phyloP scores from a whole-genome alignment of 2,888 invertebrate species.

The Euplagia quadripunctaria region DNA sequence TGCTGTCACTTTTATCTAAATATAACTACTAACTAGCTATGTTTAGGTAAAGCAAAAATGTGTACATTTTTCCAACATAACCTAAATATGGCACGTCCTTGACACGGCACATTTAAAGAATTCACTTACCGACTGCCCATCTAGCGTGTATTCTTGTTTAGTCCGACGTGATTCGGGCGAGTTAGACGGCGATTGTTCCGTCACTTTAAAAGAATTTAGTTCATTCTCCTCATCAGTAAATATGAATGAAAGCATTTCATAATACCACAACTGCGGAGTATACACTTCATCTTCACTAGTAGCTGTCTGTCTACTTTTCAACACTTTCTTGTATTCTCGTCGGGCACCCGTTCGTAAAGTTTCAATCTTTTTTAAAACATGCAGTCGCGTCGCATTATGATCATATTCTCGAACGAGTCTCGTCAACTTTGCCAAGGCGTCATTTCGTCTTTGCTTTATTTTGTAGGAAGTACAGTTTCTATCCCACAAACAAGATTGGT shows the following conservation, averaged over 20 bases:
- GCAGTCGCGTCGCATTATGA: conserved; percentile 74
- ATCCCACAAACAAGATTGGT: conserved; percentile 75
- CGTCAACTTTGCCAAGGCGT: conserved; percentile 74
- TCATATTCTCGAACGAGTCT: conserved; percentile 74
- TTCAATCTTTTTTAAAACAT: conserved; percentile 79
- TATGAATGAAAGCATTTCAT: conserved; percentile 71
- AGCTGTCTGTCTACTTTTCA: conserved; percentile 63
- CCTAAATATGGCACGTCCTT: not conserved
- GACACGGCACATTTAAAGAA: not conserved
- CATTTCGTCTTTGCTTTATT: conserved; percentile 69
- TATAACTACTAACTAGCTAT: too few relatives aligned
- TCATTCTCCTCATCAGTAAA: conserved; percentile 57
- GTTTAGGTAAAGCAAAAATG: too few relatives aligned
- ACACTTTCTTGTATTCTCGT: conserved; percentile 72
- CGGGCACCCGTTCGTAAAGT: conserved; percentile 79
- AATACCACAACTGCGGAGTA: conserved; percentile 77
- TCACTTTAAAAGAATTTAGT: conserved; percentile 35
- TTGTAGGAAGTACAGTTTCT: conserved; percentile 67
- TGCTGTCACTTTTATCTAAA: too few relatives aligned
- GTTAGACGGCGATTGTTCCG: conserved; percentile 17
- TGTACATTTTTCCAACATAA: not conserved
- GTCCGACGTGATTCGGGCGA: not conserved
- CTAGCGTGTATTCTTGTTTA: not conserved
- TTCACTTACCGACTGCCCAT: not conserved
- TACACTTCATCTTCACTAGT: conserved; percentile 64